Evolutionary conservation across 92 coral and sea anemone genomes (phyloP).

Genomic region (Blastomussa wellsi): DNA sequence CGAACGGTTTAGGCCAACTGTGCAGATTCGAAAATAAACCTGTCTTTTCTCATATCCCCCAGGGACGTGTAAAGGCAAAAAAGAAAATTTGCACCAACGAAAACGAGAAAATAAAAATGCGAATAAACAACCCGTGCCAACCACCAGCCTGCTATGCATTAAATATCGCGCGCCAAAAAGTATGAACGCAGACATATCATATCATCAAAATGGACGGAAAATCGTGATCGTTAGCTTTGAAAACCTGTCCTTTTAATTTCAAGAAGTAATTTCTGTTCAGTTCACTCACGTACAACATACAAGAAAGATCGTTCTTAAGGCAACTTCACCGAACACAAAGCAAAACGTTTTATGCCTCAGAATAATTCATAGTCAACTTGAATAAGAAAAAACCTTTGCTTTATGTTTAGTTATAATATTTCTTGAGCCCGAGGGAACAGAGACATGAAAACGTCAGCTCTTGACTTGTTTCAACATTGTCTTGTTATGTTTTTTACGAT

Average conservation of each 20-base stretch:
- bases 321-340: not conserved
- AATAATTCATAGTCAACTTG: not conserved
- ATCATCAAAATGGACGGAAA: not conserved
- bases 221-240: not conserved
- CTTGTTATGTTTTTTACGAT: not conserved
- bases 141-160: not conserved
- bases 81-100: not conserved
- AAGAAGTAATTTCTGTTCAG: not conserved
- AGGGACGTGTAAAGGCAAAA: not conserved
- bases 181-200: not conserved
- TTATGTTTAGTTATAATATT: not conserved
- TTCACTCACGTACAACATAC: not conserved
- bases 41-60: not conserved
- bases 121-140: conserved; percentile 15
- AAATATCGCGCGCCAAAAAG: not conserved
- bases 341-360: not conserved
- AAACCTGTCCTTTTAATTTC: not conserved
- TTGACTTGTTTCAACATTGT: not conserved
- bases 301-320: not conserved
- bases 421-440: not conserved
- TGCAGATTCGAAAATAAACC: not conserved
- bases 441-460: not conserved
- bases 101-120: not conserved
- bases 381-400: not conserved
- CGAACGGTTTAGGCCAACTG: not conserved